Evolutionary conservation across 2,113 vertebrate genomes (phyloP).

Genomic region (Tetrao urogallus): DNA sequence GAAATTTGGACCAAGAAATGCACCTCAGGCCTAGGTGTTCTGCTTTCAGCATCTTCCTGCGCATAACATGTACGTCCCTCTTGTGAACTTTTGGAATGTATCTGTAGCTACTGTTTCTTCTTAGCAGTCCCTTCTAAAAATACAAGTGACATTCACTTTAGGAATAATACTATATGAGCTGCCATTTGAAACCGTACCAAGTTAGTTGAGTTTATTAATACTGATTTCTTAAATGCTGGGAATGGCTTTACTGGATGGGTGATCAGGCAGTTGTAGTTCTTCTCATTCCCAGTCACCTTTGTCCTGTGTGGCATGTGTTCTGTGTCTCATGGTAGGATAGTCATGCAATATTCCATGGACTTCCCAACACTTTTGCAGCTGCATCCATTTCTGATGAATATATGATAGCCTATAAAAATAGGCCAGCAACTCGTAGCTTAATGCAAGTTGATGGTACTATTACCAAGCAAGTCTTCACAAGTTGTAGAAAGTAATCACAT

Average conservation of each 20-base stretch:
- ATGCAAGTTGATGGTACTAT: neutral
- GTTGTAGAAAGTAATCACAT: neutral
- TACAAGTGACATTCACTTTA: neutral
- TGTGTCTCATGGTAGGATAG: neutral
- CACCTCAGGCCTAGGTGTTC: neutral
- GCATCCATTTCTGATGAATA: neutral
- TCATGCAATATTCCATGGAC: neutral
- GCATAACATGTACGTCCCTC: neutral
- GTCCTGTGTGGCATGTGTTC: rapidly evolving
- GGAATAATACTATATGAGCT: neutral
- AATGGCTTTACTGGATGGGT: neutral
- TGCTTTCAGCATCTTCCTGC: constrained; percentile 8
- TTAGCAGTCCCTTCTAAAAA: neutral
- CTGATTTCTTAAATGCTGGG: neutral
- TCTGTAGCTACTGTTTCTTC: neutral
- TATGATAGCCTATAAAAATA: neutral
- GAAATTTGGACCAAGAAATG: neutral
- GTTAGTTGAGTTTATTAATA: neutral
- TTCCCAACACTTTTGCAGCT: neutral
- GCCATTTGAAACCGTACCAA: neutral
- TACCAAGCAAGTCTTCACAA: neutral
- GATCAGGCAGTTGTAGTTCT: neutral
- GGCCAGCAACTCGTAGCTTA: neutral
- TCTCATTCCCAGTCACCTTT: neutral
- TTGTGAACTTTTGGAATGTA: neutral